These are phyloP conservation scores for Todiramphus saurophagus DNA, from an alignment of 2,113 vertebrate species.

Conservation along the genomic window DNA sequence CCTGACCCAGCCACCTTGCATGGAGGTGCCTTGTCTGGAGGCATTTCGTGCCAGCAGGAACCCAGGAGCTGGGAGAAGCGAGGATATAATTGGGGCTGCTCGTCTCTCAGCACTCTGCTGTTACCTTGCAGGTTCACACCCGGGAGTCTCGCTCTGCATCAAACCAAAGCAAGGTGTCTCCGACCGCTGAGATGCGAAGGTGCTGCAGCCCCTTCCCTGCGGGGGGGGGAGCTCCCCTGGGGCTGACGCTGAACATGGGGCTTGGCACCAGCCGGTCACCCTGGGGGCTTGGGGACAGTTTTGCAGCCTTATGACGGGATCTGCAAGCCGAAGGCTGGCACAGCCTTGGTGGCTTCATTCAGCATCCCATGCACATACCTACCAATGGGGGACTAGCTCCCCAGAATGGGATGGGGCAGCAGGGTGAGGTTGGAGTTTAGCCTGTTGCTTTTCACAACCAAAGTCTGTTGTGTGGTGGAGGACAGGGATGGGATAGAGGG, in stretches of 20 bases:
- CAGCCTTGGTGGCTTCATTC: not conserved
- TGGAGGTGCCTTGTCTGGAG: not conserved
- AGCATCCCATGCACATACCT: not conserved
- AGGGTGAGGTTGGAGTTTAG: not conserved
- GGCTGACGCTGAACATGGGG: accelerated
- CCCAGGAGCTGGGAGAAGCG: not conserved
- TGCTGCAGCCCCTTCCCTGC: accelerated
- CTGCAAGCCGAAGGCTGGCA: not conserved
- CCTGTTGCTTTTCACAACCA: not conserved
- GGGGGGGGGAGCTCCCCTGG: not conserved
- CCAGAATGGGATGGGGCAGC: not conserved
- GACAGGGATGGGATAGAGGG: not conserved
- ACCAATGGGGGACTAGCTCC: accelerated
- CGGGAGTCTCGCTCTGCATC: slow-evolving; percentile 19
- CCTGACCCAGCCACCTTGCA: not conserved
- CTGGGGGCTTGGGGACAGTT: not conserved
- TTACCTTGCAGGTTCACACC: slow-evolving; percentile 53
- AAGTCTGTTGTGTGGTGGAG: not conserved
- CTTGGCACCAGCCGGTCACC: accelerated
- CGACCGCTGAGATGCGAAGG: accelerated
- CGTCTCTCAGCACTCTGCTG: not conserved
- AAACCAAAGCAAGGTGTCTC: not conserved
- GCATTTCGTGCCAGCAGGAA: not conserved
- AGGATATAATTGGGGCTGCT: slow-evolving; percentile 29
- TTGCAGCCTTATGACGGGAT: not conserved